Percentiles rank a stretch among this genome's conserved stretches.
Conservation (phyloP, 2,113 vertebrate species). For the Pseudorasbora parva region DNA sequence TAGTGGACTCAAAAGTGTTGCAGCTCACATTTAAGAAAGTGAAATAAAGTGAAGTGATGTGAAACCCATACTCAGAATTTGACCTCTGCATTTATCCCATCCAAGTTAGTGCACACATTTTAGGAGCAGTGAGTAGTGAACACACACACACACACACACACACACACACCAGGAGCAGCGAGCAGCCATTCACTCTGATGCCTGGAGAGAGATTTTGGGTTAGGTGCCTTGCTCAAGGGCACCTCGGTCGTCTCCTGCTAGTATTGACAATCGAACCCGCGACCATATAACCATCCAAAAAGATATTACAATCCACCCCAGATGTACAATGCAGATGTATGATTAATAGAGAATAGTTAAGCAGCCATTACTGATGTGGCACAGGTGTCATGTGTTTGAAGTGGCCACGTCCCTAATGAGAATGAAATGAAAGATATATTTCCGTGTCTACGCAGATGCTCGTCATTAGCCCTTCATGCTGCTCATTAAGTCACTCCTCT, state of each 20-base stretch:
- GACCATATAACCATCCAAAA: neutral
- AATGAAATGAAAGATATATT: constrained; percentile 29
- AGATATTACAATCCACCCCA: neutral
- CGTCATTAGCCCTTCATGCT: constrained; percentile 24
- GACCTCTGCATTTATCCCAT: no score
- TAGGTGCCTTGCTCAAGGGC: no score
- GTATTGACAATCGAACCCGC: no score
- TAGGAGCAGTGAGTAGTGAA: no score
- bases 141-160: no score
- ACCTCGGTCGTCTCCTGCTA: no score
- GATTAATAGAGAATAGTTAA: constrained; percentile 22
- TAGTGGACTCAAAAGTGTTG: neutral
- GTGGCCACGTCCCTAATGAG: constrained; percentile 2
- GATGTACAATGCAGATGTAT: constrained; percentile 6
- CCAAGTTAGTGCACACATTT: no score
- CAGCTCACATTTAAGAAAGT: neutral
- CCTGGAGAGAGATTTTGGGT: no score
- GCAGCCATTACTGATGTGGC: constrained; percentile 11
- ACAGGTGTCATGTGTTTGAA: constrained; percentile 13
- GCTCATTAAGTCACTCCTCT: constrained; percentile 21
- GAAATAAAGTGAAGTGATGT: neutral
- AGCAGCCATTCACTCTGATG: no score
- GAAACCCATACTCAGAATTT: no score
- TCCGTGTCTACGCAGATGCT: constrained; percentile 14
- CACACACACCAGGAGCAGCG: no score